Evolutionary conservation across 2,113 vertebrate genomes (phyloP).

Genomic region (Cyanoramphus novaezelandiae): DNA sequence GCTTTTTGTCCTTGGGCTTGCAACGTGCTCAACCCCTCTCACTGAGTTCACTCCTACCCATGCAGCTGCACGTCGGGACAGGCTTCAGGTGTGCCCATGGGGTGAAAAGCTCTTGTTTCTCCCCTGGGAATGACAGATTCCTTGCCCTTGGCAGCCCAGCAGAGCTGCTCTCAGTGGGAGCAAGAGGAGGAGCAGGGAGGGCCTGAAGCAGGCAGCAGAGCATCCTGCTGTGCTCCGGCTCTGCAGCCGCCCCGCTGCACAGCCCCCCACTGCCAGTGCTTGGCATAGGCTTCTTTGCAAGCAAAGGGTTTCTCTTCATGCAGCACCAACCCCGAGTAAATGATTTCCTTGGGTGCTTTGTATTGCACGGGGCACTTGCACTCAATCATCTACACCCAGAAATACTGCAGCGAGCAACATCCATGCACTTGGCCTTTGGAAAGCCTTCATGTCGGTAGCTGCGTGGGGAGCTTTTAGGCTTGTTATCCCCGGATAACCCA

Average conservation of each 20-base stretch:
- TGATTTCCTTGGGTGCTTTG: neutral
- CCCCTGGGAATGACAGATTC: neutral
- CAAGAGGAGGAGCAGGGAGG: neutral
- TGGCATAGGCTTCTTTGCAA: neutral
- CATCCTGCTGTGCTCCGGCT: neutral
- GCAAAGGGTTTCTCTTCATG: neutral
- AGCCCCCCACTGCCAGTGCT: rapidly evolving
- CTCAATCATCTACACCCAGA: neutral
- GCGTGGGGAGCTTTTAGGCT: neutral
- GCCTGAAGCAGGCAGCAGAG: neutral
- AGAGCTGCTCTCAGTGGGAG: neutral
- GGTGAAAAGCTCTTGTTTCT: neutral
- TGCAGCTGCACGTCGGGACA: rapidly evolving
- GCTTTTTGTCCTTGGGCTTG: neutral
- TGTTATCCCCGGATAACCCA: neutral
- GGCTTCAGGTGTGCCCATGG: neutral
- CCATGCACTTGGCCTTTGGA: neutral
- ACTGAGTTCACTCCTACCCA: rapidly evolving
- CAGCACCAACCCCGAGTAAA: neutral
- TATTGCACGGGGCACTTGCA: rapidly evolving
- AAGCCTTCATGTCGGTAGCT: neutral
- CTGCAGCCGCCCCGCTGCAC: neutral
- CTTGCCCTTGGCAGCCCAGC: neutral
- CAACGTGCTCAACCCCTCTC: rapidly evolving
- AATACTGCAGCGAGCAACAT: neutral